These are phyloP conservation scores for Turritopsis dohrnii DNA, from an alignment of 30 jellyfish, hydroid and myxozoan species.

Conservation along the genomic window DNA sequence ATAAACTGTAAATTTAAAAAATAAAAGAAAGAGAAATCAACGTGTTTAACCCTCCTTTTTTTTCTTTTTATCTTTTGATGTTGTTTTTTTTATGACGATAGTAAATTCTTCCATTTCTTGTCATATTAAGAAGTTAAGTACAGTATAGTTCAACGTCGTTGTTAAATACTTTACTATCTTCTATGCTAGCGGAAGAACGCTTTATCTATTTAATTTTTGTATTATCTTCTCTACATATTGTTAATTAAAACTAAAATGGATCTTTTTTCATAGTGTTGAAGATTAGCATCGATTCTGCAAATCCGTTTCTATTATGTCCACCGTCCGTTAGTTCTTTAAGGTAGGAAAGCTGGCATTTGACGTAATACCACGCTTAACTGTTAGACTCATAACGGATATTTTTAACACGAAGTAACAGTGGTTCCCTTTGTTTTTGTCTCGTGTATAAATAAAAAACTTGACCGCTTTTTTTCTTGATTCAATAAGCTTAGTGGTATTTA, in stretches of 20 bases:
- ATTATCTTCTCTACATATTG: background rate
- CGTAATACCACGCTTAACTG: slow-evolving; percentile 8
- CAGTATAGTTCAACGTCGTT: background rate
- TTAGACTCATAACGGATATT: background rate
- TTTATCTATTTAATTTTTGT: background rate
- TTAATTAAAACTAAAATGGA: background rate
- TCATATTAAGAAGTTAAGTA: background rate
- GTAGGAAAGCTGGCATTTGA: background rate
- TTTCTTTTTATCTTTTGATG: background rate
- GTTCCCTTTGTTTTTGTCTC: background rate
- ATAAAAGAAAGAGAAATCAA: too few species aligned
- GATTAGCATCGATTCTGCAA: background rate
- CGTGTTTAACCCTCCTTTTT: background rate
- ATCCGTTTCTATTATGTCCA: slow-evolving; percentile 7
- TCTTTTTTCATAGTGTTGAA: background rate
- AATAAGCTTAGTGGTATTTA: background rate
- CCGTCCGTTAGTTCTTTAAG: slow-evolving; percentile 13
- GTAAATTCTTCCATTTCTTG: background rate
- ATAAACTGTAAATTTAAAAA: background rate
- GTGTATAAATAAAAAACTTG: background rate
- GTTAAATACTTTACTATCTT: background rate
- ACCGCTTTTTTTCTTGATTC: background rate
- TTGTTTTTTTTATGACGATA: background rate
- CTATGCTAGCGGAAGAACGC: background rate
- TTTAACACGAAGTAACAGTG: background rate